Percentiles rank a stretch among this genome's conserved stretches.
These are phyloP conservation scores for Ptilonorhynchus violaceus DNA, from an alignment of 2,113 vertebrate genomes.

Conservation along the genomic window DNA sequence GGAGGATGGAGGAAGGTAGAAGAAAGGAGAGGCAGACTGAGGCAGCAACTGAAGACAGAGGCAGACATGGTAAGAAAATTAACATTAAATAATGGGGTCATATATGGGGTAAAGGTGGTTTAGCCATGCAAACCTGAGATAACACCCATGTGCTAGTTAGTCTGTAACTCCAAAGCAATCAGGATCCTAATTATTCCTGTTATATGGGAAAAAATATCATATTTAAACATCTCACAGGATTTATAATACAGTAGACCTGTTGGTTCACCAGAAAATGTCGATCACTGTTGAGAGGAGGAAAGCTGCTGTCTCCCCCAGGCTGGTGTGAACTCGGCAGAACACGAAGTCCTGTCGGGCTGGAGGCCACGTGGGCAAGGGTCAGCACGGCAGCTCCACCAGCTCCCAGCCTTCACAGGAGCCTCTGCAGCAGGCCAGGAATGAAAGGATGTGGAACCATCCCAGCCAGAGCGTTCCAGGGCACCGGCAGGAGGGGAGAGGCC, in stretches of 20 bases:
- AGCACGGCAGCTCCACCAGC: neutral
- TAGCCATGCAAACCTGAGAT: neutral
- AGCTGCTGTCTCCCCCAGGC: rapidly evolving
- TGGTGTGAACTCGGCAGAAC: neutral
- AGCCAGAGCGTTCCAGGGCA: rapidly evolving
- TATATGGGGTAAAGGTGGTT: neutral
- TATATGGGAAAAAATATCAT: neutral
- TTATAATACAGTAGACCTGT: rapidly evolving
- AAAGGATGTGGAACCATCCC: neutral
- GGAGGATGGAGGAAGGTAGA: neutral
- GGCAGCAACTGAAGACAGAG: neutral
- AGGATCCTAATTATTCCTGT: neutral
- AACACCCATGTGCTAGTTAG: neutral
- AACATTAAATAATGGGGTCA: neutral
- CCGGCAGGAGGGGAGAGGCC: neutral
- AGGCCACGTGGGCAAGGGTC: neutral
- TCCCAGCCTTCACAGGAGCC: neutral
- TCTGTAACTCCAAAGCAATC: neutral
- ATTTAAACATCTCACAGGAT: neutral
- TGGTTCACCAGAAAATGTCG: neutral
- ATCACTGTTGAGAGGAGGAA: neutral
- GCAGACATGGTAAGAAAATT: neutral
- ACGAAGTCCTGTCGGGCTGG: neutral
- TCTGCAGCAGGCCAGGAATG: neutral
- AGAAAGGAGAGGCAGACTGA: neutral